Base-by-base conservation (phyloP, 2,113 vertebrate species). In the Empidonax alnorum region DNA sequence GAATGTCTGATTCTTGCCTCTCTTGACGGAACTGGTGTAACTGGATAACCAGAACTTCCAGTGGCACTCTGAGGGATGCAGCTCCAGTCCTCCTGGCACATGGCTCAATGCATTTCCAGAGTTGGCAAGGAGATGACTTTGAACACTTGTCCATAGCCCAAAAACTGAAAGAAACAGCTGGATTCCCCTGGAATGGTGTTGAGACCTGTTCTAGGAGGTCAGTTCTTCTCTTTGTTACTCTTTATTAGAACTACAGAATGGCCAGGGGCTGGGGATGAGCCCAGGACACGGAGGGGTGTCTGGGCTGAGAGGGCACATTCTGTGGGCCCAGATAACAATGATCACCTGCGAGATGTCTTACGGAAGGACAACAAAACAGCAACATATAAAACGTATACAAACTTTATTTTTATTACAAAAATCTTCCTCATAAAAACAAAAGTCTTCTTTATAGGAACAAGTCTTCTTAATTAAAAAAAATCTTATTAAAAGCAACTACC, bases 11-110 rank as follows among this genome's bases (percentile, higher is more conserved):
- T 39, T 68, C 4, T 7, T 14, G 7, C 23, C 21, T 83, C 52
- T 41, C 46, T 39, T 1, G 3, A 2, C 18, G 35, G 62, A 49
- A 7, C 61, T 37, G 23, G 12, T 63, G 41, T 14, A 10, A 9
- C 0, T 31, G 66, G 20, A 10, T 20, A 1, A 0, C 14, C 42
- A n/a, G 14, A 21, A 21, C 15, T 31, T 39, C 3, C 35, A 16
- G n/a, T 6, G 31, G 5, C 10, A 7, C 55, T 30, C 28, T 10
- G 25, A 12, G 21, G 41, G 55, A 14, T n/a, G 33, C 4, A 18
- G 2, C 22, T 76, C 41, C 12, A 22, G 9, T 3, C 28, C 12
- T 7, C 16, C 19, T 9, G 13, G 74, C 53, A 82, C 33, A 3
- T 1, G 63, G 25, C 58, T 62, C 63, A 74, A 9, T 31, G 22